phyloP scores from a whole-genome alignment of 2,113 vertebrate genomes.

The Sciurus niger region DNA sequence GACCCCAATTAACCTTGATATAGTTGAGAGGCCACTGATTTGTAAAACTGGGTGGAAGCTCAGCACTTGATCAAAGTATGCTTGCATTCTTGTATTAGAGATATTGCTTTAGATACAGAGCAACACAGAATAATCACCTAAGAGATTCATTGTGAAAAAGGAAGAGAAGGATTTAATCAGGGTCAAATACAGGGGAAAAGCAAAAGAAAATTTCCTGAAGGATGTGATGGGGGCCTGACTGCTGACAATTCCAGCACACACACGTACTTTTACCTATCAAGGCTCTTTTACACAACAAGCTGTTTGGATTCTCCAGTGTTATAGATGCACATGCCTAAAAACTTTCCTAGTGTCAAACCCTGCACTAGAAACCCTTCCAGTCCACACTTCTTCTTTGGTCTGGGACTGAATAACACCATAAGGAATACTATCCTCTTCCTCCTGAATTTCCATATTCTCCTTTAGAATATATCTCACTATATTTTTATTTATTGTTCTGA shows the following conservation, averaged over 20 bases:
- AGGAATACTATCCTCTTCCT: neutral
- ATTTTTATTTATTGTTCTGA: neutral
- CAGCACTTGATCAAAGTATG: neutral
- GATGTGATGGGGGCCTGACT: neutral
- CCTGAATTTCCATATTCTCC: neutral
- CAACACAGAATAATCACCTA: neutral
- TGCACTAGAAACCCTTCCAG: neutral
- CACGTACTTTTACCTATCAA: neutral
- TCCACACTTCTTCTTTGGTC: fast-evolving
- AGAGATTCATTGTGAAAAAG: neutral
- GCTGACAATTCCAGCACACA: neutral
- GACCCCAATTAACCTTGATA: no score
- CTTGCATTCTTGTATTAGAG: neutral
- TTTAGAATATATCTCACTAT: neutral
- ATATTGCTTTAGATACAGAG: neutral
- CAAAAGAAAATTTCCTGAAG: neutral
- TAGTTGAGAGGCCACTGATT: neutral
- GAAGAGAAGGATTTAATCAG: neutral
- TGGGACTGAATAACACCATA: neutral
- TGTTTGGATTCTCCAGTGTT: neutral
- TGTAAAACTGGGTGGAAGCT: neutral
- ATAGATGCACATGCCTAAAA: neutral
- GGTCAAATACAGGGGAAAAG: neutral
- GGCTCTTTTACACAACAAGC: fast-evolving
- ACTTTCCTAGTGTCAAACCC: fast-evolving